Evolutionary conservation across 2,888 invertebrate genomes (phyloP), one percentile per base, ranked within the genome.

Genomic region (Nasonovia ribisnigri): DNA sequence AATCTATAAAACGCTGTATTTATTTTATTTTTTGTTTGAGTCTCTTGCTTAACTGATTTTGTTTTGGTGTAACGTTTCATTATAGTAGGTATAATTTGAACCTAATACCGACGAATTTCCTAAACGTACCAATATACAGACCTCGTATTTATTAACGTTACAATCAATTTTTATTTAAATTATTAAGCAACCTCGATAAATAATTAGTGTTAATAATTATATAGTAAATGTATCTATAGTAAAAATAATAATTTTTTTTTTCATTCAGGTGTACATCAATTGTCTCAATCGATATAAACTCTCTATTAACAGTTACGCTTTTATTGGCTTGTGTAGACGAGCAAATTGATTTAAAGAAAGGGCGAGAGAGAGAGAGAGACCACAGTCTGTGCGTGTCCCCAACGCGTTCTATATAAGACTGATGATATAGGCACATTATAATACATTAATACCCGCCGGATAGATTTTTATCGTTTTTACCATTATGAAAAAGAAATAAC

Each of bases 221-320:
- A n/a, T n/a, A 77, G 8, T 77, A 77, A 77, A 57, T 57, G 57
- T 57, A 77, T 20, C 13, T n/a, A 67, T 16, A 16, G 16, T 67
- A 67, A n/a, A 77, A 77, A 36, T 20, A 77, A 20, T 26, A n/a
- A 54, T 54, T 51, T 54, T 54, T 51, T 26, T 84, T 46, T 86
- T 86, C 86, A 86, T 86, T 86, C 86, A 86, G 11, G 29, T 16
- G 46, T 86, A 86, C 46, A 86, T 86, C 46, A 46, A 86, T 86
- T 86, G 86, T 46, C 29, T n/a, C 86, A 46, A 46, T 29, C 29
- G 46, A 48, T 46, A n/a, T 46, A 86, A 86, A 86, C 16, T 86
- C 86, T 46, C 16, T 46, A 48, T 43, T 46, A 48, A 86, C 46
- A 86, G 29, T 86, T 29, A 46, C 13, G 86, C 26, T 43, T 86